phyloP scores from a whole-genome alignment of 1,140 invertebrate species.

The Diuraphis noxia region DNA sequence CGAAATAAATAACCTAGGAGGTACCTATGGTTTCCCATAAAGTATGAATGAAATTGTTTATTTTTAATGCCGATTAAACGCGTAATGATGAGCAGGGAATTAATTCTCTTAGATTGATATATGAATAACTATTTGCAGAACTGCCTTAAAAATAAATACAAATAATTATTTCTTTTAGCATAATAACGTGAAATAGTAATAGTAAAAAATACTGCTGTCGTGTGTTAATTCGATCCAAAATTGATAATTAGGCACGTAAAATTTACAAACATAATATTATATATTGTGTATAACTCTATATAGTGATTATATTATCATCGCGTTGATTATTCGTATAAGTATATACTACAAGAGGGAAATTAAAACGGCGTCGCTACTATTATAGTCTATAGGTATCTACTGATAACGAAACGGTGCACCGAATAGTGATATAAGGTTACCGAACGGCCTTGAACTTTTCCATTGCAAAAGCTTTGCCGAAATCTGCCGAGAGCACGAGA shows the following conservation, averaged over 20 bases:
- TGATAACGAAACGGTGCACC: not conserved
- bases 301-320: not conserved
- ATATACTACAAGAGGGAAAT: not conserved
- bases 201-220: not conserved
- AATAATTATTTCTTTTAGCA: not conserved
- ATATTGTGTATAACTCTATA: not conserved
- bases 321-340: not conserved
- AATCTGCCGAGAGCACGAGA: not conserved
- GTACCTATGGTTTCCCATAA: not conserved
- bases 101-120: not conserved
- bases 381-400: not conserved
- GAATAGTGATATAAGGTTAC: not conserved
- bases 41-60: conserved; percentile 35
- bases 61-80: conserved; percentile 10
- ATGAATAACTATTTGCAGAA: not conserved
- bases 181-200: not conserved
- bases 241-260: not conserved
- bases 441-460: conserved; percentile 43
- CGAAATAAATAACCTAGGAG: conserved; percentile 9
- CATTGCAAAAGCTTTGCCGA: not conserved
- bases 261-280: not conserved
- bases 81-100: not conserved
- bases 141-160: not conserved
- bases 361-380: not conserved
- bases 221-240: conserved; percentile 12